These are phyloP conservation scores for Luidia sarsii DNA, from an alignment of 53 echinoderm and acorn worm species.

Conservation along the genomic window DNA sequence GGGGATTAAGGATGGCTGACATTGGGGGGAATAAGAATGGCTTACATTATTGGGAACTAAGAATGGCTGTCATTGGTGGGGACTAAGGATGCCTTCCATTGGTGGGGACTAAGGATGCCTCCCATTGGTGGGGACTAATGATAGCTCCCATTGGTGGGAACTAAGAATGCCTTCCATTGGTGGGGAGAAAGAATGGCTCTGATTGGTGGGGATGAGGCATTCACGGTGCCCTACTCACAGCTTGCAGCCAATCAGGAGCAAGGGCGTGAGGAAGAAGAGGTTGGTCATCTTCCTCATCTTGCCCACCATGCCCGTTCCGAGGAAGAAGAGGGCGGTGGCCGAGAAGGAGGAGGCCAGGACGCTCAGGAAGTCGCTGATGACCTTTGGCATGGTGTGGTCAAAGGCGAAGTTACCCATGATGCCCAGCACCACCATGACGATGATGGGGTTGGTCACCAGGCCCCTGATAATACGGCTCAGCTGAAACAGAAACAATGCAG, in stretches of 20 bases:
- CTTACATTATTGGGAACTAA: no score
- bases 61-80: no score
- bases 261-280: slow-evolving; percentile 59
- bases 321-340: slow-evolving; percentile 80
- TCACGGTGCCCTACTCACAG: slow-evolving; percentile 87
- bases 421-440: slow-evolving; percentile 68
- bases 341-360: slow-evolving; percentile 72
- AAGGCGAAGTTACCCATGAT: slow-evolving; percentile 69
- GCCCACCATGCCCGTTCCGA: slow-evolving; percentile 82
- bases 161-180: background rate
- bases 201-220: background rate
- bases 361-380: slow-evolving; percentile 61
- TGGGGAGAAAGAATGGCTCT: background rate
- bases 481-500: slow-evolving; percentile 3
- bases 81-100: no score
- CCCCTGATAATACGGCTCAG: slow-evolving; percentile 55
- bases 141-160: background rate
- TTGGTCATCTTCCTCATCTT: slow-evolving; percentile 66
- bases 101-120: no score
- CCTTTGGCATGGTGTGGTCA: slow-evolving; percentile 50
- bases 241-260: slow-evolving; percentile 76
- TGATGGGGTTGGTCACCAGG: slow-evolving; percentile 73
- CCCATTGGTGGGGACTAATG: background rate
- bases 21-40: no score
- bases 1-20: no score